Evolutionary conservation across 1,140 invertebrate species (phyloP), one percentile per base, ranked within the genome.

Genomic region (Zaprionus lachaisei): DNA sequence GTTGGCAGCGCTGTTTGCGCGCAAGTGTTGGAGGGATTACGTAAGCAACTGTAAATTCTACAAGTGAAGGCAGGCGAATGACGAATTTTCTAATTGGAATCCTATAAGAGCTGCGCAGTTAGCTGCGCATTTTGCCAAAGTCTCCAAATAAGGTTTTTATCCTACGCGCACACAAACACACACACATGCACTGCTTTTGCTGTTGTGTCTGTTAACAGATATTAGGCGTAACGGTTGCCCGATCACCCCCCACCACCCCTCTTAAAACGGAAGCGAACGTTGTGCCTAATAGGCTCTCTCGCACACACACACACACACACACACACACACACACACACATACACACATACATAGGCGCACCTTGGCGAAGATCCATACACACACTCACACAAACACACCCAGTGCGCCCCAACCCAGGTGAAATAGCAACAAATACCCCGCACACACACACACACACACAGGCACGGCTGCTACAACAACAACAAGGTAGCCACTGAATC

Each of bases 41-140:
- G 84, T 87, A 87, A 87, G 81, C 84, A 83, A 74, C 81, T 87
- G 84, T 84, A 87, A 87, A 81, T 87, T 89, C 84, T 87, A 87
- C 80, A 87, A 83, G 75, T 78, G 82, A 66, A 74, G 15, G 47
- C 67, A 61, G 78, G 71, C 74, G 70, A 72, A 72, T 77, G 74
- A 76, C 70, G 70, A 77, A 68, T 83, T 75, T 65, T 83, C 47
- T 60, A 87, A 68, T 64, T 73, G 81, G 75, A 83, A 89, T 87
- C 83, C 83, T 87, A 87, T 73, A 55, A 73, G 75, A 49, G 47
- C 75, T 62, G 47, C 72, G 77, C 60, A 69, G 62, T 76, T 60
- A 51, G n/a, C 22, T 72, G 60, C 31, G n/a, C 17, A 49, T 31
- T 38, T 49, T 38, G 11, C 26, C 17, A 38, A 74, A 54, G 63